Base-by-base conservation (phyloP, 2,797 vertebrate genomes). In the Sebastes aleutianus region DNA sequence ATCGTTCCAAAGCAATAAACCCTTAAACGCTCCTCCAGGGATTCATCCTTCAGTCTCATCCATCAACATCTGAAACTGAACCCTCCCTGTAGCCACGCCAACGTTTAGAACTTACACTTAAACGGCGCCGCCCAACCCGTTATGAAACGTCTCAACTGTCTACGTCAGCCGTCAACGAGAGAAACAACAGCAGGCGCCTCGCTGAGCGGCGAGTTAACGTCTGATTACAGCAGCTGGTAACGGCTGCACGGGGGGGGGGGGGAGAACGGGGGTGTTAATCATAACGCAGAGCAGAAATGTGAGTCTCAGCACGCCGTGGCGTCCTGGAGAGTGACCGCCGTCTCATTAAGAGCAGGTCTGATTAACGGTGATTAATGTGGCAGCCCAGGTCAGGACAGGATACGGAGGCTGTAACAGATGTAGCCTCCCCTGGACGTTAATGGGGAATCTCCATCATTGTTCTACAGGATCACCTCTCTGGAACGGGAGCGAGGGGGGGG, bases 281-380 rank as follows among this genome's bases (percentile, higher is more conserved):
- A 88, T 74, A 86, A 83, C 62, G 75, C 80, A 39, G 54, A 1
- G 29, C 64, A 69, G 72, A 77, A 88, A 79, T 47, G 70, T 83
- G 80, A 29, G n/a, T 76, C 84, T 87, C 88, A 78, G 90, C 91
- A 81, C 79, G 63, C 77, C 2, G 3, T 4, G 54, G 80, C 62
- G 50, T 80, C 80, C 81, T 1, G 22, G 74, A 72, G 76, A 91
- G 77, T 82, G 87, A 90, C 80, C 62, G 75, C 83, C 58, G 82
- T 78, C 89, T 92, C 88, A 86, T 92, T 93, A 92, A 78, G 80
- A 71, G 81, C 58, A 75, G 58, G 74, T 89, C 82, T 92, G 93
- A 91, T 91, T 90, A 91, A 92, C 85, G 70, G 83, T 92, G 86
- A 94, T 92, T 91, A 87, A 95, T 93, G 83, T 80, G 43, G 70